Evolutionary conservation across 2,888 invertebrate species (phyloP), one percentile per base, ranked within the genome.

Genomic region (Lathronympha strigana): DNA sequence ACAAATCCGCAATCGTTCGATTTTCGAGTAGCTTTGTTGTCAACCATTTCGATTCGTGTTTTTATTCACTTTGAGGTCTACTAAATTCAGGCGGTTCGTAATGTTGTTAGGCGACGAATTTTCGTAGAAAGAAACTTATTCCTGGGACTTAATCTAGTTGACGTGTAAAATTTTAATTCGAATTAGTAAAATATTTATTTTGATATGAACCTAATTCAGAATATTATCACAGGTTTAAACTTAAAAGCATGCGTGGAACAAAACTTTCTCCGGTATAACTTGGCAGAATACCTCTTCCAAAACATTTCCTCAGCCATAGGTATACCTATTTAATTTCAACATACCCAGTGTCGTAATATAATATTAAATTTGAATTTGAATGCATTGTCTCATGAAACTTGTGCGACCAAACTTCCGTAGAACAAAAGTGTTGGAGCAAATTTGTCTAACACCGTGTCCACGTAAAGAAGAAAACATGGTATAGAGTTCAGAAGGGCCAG

Each of bases 361-460:
- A 23, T 40, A 3, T 40, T 11, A 15, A 15, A 15, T 15, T 40
- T 36, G 23, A 36, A 21, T 38, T 38, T 38, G 15, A 54, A 40
- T 40, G 17, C 15, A 40, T 38, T 15, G 38, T 54, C 51, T 51
- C 33, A 23, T 40, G 25, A 40, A 51, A 53, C 23, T 33, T 9
- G 53, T 36, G 23, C 23, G 53, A 53, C 53, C n/a, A 51, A 33
- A 51, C 36, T 53, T 53, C 23, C n/a, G 23, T 9, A 15, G 15
- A 53, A 53, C 53, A 40, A 54, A 21, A 54, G 21, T 40, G 9
- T 15, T 19, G 11, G 23, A 54, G 36, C 13, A 17, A 54, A 15
- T 38, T 25, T 25, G 38, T 15, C 38, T 25, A 40, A 40, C 38
- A 51, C 19, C 19, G 23, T 33, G n/a, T 54, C 6, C 25, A 25